These are phyloP conservation scores for Drymonia ruficornis DNA, from an alignment of 2,888 invertebrate species.

Conservation along the genomic window DNA sequence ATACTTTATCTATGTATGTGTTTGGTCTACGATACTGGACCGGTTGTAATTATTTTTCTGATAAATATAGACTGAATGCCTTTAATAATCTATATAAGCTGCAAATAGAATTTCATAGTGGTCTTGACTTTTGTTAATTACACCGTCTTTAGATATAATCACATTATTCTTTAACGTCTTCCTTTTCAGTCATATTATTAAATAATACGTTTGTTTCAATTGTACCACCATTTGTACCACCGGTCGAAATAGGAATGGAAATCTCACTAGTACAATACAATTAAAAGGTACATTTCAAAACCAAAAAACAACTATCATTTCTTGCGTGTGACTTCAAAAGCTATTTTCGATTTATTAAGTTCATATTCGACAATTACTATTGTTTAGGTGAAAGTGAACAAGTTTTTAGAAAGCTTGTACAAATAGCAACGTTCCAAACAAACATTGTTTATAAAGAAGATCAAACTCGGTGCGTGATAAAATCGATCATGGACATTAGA, in stretches of 20 bases:
- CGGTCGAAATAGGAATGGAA: no score
- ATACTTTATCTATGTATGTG: conserved; percentile 39
- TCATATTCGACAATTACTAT: not conserved
- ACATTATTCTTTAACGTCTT: not conserved
- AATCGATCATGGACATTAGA: conserved; percentile 41
- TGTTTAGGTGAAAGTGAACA: conserved; percentile 1
- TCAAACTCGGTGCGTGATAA: conserved; percentile 31
- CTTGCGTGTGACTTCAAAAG: not conserved
- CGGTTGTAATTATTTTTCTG: conserved; percentile 37
- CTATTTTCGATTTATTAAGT: not conserved
- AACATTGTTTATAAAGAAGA: conserved; percentile 19
- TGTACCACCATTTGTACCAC: no score
- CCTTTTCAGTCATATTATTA: not conserved
- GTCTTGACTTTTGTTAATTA: conserved; percentile 6
- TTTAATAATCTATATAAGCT: conserved; percentile 17
- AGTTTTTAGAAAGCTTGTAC: conserved; percentile 3
- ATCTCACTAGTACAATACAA: no score
- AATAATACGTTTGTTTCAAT: no score
- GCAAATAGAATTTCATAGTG: conserved; percentile 21
- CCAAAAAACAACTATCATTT: conserved; percentile 2
- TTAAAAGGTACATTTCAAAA: not conserved
- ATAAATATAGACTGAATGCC: conserved; percentile 39
- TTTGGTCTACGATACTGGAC: conserved; percentile 47
- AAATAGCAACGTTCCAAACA: conserved; percentile 4
- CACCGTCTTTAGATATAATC: not conserved